Conservation (phyloP, 2,888 invertebrate genomes). For the Tachina lurida region DNA sequence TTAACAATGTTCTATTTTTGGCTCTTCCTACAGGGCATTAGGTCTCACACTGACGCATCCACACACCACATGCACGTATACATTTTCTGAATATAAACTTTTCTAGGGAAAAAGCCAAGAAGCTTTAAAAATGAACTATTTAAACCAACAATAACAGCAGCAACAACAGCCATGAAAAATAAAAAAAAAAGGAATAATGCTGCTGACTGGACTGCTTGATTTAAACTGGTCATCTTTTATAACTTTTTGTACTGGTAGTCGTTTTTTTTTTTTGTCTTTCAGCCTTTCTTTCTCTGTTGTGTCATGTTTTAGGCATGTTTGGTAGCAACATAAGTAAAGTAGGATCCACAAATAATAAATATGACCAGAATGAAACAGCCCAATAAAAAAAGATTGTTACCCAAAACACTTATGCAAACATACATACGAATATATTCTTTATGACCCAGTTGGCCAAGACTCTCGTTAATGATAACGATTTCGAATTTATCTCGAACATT, state of each 20-base stretch:
- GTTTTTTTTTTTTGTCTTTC: constrained; percentile 41
- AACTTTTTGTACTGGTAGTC: constrained; percentile 11
- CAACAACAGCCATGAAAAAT: background rate
- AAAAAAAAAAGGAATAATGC: constrained; percentile 65
- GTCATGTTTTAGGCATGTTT: constrained; percentile 74
- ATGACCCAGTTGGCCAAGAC: too few relatives aligned
- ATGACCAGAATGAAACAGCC: constrained; percentile 81
- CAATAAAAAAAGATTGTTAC: constrained; percentile 74
- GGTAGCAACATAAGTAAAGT: constrained; percentile 69
- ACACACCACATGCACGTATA: background rate
- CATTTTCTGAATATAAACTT: constrained; percentile 8
- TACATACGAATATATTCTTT: too few relatives aligned
- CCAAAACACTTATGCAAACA: constrained; percentile 73
- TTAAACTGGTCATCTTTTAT: constrained; percentile 55
- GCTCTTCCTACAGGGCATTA: too few relatives aligned
- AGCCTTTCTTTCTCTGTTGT: constrained; percentile 73
- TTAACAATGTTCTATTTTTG: too few relatives aligned
- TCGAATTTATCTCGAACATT: too few relatives aligned
- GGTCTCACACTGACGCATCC: too few relatives aligned
- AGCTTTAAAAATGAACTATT: constrained; percentile 43
- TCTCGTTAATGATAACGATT: too few relatives aligned
- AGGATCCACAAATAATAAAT: constrained; percentile 80
- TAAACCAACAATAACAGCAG: background rate
- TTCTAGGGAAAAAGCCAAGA: constrained; percentile 59
- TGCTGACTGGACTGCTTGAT: constrained; percentile 74